Evolutionary conservation across 2,113 vertebrate species (phyloP), one percentile per base, ranked within the genome.

Genomic region (Tyto alba): DNA sequence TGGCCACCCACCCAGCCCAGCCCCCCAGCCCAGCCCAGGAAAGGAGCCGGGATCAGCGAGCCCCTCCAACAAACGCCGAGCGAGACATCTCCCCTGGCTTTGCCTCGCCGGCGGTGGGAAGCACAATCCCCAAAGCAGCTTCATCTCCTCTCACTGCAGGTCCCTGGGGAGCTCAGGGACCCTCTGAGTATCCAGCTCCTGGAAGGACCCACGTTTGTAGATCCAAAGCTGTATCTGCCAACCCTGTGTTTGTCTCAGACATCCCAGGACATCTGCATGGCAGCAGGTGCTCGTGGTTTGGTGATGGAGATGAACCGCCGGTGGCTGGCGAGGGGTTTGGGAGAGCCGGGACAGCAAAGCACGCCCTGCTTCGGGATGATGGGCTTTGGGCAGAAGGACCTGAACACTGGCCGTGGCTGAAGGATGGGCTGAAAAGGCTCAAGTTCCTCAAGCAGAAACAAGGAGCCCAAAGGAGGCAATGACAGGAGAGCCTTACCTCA

Each of bases 301-400:
- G 36, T 29, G 60, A 38, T 45, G 20, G 34, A 91, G 36, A 27
- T 47, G 60, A 53, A 26, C 9, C 25, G 10, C 6, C 41, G 32
- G 5, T 4, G 7, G 27, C 41, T 26, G 48, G 14, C 48, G 41
- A 38, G 19, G 16, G 41, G 36, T 38, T 43, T 64, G 72, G 27
- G 64, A 43, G 30, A 57, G 8, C 40, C 18, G 22, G 41, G 30
- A 64, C 48, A 56, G 15, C 22, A 23, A 41, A 4, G 21, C 11
- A 16, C 7, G 5, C 7, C 7, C 45, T 32, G 38, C 7, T 6
- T 9, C 20, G 4, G 14, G 21, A 4, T 1, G 2, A 40, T 1
- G 2, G 12, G 38, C 5, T 41, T 36, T 34, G 76, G 55, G 41
- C n/a, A 36, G 26, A 10, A 11, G 47, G 60, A 72, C 16, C 23